These are phyloP conservation scores for Yponomeuta cagnagella DNA, from an alignment of 2,888 invertebrate species.

Conservation along the genomic window DNA sequence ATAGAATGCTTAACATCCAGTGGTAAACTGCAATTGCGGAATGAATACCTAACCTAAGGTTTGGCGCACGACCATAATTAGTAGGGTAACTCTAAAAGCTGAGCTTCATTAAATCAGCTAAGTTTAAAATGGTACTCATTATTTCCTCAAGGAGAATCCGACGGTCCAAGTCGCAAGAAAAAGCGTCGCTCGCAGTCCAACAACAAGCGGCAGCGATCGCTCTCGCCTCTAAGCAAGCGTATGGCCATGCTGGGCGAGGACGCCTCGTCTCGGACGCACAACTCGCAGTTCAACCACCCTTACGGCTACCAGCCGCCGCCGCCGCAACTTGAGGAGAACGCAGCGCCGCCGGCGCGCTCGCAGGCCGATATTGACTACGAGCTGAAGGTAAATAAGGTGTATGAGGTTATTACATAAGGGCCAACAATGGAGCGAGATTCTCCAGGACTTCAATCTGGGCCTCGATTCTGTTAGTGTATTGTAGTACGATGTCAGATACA, in stretches of 20 bases:
- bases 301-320: conserved; percentile 77
- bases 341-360: conserved; percentile 52
- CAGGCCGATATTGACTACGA: conserved; percentile 79
- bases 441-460: too few relatives aligned
- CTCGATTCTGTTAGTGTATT: too few relatives aligned
- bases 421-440: too few relatives aligned
- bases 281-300: conserved; percentile 83
- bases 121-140: neutral
- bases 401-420: neutral
- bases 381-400: conserved; percentile 57
- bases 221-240: conserved; percentile 88
- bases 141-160: conserved; percentile 52
- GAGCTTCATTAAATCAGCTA: too few relatives aligned
- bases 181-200: conserved; percentile 75
- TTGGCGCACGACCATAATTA: neutral
- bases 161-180: conserved; percentile 74
- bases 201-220: conserved; percentile 80
- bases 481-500: too few relatives aligned
- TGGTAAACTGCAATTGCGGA: too few relatives aligned
- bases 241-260: conserved; percentile 84
- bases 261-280: conserved; percentile 62
- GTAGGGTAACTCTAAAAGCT: neutral
- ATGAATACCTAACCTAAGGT: too few relatives aligned
- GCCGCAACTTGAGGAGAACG: conserved; percentile 53
- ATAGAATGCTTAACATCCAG: neutral